phyloP scores from a whole-genome alignment of 2,888 invertebrate species.

The Stegana nigrithorax region DNA sequence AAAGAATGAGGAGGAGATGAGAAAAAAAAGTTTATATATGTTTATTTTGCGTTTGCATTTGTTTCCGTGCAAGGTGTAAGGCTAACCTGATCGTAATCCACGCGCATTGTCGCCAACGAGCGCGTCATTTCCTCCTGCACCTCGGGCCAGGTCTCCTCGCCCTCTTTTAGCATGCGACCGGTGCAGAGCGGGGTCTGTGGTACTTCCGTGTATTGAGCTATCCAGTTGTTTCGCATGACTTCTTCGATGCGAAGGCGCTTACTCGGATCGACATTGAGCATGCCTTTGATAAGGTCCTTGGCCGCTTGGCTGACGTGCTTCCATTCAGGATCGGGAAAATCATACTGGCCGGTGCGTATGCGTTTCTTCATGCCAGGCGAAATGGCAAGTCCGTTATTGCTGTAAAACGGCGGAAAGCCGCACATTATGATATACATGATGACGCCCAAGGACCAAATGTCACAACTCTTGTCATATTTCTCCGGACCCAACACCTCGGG shows the following conservation, averaged over 20 bases:
- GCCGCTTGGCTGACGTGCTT: slow-evolving; percentile 93
- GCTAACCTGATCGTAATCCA: slow-evolving; percentile 90
- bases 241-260: slow-evolving; percentile 90
- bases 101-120: slow-evolving; percentile 97
- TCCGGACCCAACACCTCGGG: slow-evolving; percentile 92
- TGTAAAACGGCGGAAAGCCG: slow-evolving; percentile 99
- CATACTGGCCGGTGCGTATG: slow-evolving; percentile 91
- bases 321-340: slow-evolving; percentile 97
- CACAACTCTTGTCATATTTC: slow-evolving; percentile 98
- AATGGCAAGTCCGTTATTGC: slow-evolving; percentile 96
- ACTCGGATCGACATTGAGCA: slow-evolving; percentile 94
- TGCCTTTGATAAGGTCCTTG: slow-evolving; percentile 93
- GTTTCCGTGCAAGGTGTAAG: too few species aligned
- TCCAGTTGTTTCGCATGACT: slow-evolving; percentile 90
- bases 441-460: slow-evolving; percentile 98
- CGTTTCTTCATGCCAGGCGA: slow-evolving; percentile 98
- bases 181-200: slow-evolving; percentile 97
- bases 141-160: slow-evolving; percentile 94
- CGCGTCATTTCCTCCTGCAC: slow-evolving; percentile 99
- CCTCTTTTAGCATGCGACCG: slow-evolving; percentile 87
- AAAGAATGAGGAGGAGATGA: slow-evolving; percentile 37
- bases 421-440: slow-evolving; percentile 99
- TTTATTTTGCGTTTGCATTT: background rate
- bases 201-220: slow-evolving; percentile 84
- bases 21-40: background rate